phyloP scores from a whole-genome alignment of 1,140 invertebrate species.

The Halesus radiatus region DNA sequence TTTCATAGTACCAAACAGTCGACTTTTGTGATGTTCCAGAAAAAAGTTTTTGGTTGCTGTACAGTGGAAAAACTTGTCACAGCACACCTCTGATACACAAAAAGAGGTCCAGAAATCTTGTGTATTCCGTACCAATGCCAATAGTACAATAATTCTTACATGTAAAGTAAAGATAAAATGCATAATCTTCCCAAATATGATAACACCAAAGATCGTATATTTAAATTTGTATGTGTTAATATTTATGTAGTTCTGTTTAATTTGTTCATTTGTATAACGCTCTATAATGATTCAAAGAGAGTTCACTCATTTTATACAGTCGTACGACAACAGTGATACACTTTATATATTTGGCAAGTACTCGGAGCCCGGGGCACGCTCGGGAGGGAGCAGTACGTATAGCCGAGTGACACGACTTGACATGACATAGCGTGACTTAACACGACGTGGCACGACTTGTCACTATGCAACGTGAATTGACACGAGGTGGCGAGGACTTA shows the following conservation, averaged over 20 bases:
- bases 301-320: conserved; percentile 9
- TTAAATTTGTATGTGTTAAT: too few species aligned
- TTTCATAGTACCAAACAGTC: too few species aligned
- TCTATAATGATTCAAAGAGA: conserved; percentile 5
- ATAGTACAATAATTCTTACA: conserved; percentile 11
- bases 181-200: conserved; percentile 41
- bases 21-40: too few species aligned
- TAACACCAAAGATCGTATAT: neutral
- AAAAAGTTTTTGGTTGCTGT: too few species aligned
- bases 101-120: too few species aligned
- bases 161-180: conserved; percentile 44
- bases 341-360: conserved; percentile 2
- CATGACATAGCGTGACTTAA: too few species aligned
- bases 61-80: too few species aligned
- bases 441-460: too few species aligned
- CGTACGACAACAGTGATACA: conserved; percentile 1
- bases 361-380: neutral
- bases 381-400: neutral
- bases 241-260: neutral
- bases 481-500: too few species aligned
- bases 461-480: too few species aligned
- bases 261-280: conserved; percentile 5
- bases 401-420: neutral
- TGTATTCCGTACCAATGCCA: too few species aligned
- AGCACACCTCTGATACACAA: too few species aligned